phyloP scores from a whole-genome alignment of 2,113 vertebrate genomes.

The Macroglossus sobrinus region DNA sequence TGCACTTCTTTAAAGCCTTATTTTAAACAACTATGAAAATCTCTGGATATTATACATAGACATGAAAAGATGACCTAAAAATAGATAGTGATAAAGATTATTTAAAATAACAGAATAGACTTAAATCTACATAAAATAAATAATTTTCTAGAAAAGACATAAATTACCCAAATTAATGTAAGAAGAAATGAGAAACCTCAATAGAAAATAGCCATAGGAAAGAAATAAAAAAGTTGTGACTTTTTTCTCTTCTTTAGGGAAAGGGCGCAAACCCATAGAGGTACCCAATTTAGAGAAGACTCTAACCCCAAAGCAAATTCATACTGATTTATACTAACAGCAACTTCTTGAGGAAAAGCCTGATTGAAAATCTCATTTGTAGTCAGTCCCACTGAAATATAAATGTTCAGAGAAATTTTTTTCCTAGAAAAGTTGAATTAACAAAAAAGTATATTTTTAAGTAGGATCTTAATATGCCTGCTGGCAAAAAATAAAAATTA shows the following conservation, averaged over 20 bases:
- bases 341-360: background rate
- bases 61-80: background rate
- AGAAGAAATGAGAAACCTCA: background rate
- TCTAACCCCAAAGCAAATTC: background rate
- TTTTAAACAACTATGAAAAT: background rate
- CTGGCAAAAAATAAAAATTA: constrained; percentile 34
- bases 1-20: background rate
- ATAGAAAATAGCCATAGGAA: background rate
- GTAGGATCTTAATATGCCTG: background rate
- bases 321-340: background rate
- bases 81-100: background rate
- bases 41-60: background rate
- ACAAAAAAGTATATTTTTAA: constrained; percentile 44
- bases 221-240: background rate
- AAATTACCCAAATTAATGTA: background rate
- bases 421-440: constrained; percentile 54
- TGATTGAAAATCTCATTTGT: constrained; percentile 18
- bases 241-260: background rate
- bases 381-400: constrained; percentile 10
- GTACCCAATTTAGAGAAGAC: background rate
- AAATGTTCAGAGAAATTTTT: constrained; percentile 37
- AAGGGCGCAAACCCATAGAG: background rate
- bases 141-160: constrained; percentile 10
- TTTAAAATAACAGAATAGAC: background rate
- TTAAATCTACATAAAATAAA: constrained; percentile 35